Conservation (phyloP, 2,113 vertebrate genomes). For the Corydoras maculifer region DNA sequence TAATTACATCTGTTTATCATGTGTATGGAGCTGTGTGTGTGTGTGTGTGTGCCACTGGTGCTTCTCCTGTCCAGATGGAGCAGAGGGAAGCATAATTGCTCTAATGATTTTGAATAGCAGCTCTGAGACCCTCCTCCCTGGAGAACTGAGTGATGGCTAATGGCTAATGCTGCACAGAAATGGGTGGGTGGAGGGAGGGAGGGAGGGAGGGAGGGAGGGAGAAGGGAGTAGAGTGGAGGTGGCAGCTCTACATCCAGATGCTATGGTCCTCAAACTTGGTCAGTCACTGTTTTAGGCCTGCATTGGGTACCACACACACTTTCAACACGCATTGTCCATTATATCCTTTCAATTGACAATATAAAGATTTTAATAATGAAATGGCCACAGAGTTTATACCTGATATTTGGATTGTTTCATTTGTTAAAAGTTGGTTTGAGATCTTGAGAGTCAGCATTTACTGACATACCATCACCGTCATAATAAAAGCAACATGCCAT, state of each 20-base stretch:
- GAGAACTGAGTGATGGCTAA: background rate
- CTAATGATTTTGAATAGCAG: constrained; percentile 1
- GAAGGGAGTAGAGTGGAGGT: too few relatives aligned
- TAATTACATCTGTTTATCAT: too few relatives aligned
- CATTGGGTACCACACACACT: background rate
- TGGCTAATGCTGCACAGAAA: background rate
- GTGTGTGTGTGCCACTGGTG: background rate
- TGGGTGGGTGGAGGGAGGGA: background rate
- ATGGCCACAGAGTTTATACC: too few relatives aligned
- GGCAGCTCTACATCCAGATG: background rate
- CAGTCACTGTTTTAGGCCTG: background rate
- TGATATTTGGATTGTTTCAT: too few relatives aligned
- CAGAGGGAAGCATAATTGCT: background rate
- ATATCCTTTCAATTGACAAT: too few relatives aligned
- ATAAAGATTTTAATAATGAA: too few relatives aligned
- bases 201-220: too few relatives aligned
- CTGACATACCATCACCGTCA: too few relatives aligned
- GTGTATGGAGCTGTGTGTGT: background rate
- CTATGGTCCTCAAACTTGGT: background rate
- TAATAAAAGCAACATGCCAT: too few relatives aligned
- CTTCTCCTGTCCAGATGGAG: background rate
- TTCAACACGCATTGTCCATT: too few relatives aligned
- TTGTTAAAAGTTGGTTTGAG: too few relatives aligned
- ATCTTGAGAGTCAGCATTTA: too few relatives aligned
- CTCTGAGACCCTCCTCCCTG: constrained; percentile 3